Evolutionary conservation across 35 echinoderm and acorn worm genomes (phyloP), one percentile per base, ranked within the genome.

Genomic region (Ophiothrix spiculata): DNA sequence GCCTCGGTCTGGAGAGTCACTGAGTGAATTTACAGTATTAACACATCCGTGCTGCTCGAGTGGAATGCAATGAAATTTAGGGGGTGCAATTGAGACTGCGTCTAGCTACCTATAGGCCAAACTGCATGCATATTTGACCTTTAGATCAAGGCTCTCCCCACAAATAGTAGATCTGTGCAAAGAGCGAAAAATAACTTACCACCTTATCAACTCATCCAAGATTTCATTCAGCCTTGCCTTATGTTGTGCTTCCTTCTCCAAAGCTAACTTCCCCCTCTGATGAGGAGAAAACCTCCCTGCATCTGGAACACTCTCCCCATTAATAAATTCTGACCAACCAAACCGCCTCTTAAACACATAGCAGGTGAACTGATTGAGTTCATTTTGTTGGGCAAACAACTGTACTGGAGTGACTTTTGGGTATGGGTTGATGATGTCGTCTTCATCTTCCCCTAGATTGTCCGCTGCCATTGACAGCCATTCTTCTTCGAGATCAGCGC

Each of bases 281-380:
- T 6, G 42, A 29, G 0, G 0, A 23, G 14, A 23, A 38, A 36
- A 33, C 39, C 38, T 56, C 42, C 33, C 41, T 64, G 45, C 34
- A 74, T 42, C 88, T 84, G 33, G 74, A 74, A n/a, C 76, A 29
- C 2, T 75, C 81, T 69, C 60, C 60, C 60, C 60, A 25, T 69
- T 69, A 2, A 69, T 69, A n/a, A 15, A 6, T 76, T 99, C 95
- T 42, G 96, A 94, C 96, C 95, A 99, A 25, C 96, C 92, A 37
- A 83, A 99, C n/a, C 96, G 86, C 37, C 96, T 88, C 78, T 90
- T 86, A 84, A 94, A 94, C 25, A 99, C 77, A 36, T 99, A 99
- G 75, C 93, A 84, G 0, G 85, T 94, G 75, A 99, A 94, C 73
- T 90, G 78, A 31, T 94, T 89, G 23, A 99, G 74, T 45, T 99